A percentile compares a stretch with the other conserved stretches of the same genome.
phyloP scores from a whole-genome alignment of 2,113 vertebrate species.

The Ceuthmochares aereus region DNA sequence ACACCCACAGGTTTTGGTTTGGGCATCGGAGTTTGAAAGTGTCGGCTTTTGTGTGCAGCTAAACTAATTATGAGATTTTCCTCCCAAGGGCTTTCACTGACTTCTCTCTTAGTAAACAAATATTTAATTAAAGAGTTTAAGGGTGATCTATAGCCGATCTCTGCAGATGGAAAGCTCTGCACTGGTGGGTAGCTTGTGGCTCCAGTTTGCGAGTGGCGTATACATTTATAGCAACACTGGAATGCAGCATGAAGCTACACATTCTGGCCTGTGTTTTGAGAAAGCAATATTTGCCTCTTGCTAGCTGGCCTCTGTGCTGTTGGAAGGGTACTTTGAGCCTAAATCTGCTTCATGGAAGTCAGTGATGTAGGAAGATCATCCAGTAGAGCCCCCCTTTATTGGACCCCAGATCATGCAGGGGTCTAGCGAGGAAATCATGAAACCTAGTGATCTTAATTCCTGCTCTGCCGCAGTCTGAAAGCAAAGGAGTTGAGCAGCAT shows the following conservation, averaged over 20 bases:
- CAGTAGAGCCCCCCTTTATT: background rate
- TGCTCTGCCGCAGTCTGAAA: fast-evolving
- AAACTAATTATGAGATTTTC: background rate
- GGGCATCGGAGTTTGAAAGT: background rate
- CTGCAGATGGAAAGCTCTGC: slow-evolving; percentile 1
- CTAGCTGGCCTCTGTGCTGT: slow-evolving; percentile 1
- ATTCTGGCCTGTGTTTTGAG: background rate
- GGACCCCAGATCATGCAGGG: background rate
- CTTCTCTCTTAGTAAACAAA: slow-evolving; percentile 4
- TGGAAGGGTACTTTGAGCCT: background rate
- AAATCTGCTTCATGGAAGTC: background rate
- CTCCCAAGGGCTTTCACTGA: background rate
- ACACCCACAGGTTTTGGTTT: background rate
- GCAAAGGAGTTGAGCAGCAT: background rate
- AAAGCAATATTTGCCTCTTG: background rate
- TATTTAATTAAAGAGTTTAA: background rate
- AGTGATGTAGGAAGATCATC: background rate
- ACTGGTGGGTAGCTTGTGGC: background rate
- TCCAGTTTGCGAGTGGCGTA: slow-evolving; percentile 4
- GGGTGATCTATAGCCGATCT: background rate
- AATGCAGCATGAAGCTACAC: slow-evolving; percentile 39
- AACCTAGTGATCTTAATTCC: background rate
- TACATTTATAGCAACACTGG: slow-evolving; percentile 35
- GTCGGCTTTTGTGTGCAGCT: background rate
- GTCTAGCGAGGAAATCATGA: background rate